Evolutionary conservation across 35 echinoderm and acorn worm genomes (phyloP).

Genomic region (Apostichopus parvimensis): DNA sequence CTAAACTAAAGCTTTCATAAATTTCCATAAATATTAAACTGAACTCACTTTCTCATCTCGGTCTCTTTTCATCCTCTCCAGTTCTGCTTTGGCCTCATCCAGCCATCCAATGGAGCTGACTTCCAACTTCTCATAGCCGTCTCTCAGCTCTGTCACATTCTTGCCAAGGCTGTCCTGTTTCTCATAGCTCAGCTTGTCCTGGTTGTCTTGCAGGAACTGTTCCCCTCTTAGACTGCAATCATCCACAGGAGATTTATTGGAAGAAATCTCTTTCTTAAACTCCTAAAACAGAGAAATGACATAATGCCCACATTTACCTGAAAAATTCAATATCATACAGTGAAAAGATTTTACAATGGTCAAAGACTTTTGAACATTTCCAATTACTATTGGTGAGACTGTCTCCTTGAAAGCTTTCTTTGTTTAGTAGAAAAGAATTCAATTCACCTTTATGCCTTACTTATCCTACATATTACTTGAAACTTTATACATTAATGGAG

Average conservation of each 20-base stretch:
- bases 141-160: conserved; percentile 67
- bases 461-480: no score
- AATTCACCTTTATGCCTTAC: no score
- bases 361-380: no score
- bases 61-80: conserved; percentile 80
- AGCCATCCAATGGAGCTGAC: conserved; percentile 67
- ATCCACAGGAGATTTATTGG: conserved; percentile 80
- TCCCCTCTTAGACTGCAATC: conserved; percentile 68
- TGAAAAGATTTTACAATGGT: no score
- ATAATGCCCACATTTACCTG: background rate
- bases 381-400: no score
- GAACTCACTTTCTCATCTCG: conserved; percentile 69
- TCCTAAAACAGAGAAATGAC: conserved; percentile 49
- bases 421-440: no score
- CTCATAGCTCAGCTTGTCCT: conserved; percentile 79
- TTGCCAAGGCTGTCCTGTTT: conserved; percentile 68
- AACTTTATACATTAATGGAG: no score
- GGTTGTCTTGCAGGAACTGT: conserved; percentile 86
- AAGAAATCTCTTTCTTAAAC: conserved; percentile 69
- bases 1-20: no score
- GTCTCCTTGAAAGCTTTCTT: no score
- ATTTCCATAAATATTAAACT: background rate
- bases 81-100: conserved; percentile 63
- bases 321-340: background rate
- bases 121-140: conserved; percentile 66